A percentile compares a stretch with the other conserved stretches of the same genome.
These are phyloP conservation scores for Aquatica leii DNA, from an alignment of 2,888 invertebrate species.

Conservation along the genomic window DNA sequence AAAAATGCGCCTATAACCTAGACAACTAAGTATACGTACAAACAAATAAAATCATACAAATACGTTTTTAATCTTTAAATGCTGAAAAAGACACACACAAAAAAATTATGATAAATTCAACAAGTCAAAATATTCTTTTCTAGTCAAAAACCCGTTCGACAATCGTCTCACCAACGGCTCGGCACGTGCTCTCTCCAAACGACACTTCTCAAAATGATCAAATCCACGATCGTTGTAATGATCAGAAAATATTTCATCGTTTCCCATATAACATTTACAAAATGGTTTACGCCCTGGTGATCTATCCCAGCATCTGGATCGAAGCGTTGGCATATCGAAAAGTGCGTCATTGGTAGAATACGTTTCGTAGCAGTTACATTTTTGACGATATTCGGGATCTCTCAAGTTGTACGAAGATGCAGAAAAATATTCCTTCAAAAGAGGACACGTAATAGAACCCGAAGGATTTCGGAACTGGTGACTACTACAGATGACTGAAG, in stretches of 20 bases:
- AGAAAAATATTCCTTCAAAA: conserved; percentile 11
- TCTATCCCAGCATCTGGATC: too few species aligned
- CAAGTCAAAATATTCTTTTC: not conserved
- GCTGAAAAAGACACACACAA: not conserved
- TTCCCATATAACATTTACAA: too few species aligned
- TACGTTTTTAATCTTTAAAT: not conserved
- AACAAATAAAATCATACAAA: not conserved
- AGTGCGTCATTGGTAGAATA: too few species aligned
- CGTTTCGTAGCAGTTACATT: too few species aligned
- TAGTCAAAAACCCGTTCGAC: not conserved
- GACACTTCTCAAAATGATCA: not conserved
- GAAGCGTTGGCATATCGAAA: too few species aligned
- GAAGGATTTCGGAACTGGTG: conserved; percentile 15
- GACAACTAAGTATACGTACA: not conserved
- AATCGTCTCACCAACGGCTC: not conserved
- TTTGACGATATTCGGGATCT: too few species aligned
- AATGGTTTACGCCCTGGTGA: too few species aligned
- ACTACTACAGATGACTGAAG: conserved; percentile 19
- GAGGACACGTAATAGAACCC: conserved; percentile 20
- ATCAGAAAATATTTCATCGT: too few species aligned
- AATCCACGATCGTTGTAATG: too few species aligned
- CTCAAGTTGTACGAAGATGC: too few species aligned
- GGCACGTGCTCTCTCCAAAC: not conserved
- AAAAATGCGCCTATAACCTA: not conserved
- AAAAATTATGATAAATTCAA: not conserved